Evolutionary conservation across 2,797 vertebrate species (phyloP).

Genomic region (Anguilla megastoma): DNA sequence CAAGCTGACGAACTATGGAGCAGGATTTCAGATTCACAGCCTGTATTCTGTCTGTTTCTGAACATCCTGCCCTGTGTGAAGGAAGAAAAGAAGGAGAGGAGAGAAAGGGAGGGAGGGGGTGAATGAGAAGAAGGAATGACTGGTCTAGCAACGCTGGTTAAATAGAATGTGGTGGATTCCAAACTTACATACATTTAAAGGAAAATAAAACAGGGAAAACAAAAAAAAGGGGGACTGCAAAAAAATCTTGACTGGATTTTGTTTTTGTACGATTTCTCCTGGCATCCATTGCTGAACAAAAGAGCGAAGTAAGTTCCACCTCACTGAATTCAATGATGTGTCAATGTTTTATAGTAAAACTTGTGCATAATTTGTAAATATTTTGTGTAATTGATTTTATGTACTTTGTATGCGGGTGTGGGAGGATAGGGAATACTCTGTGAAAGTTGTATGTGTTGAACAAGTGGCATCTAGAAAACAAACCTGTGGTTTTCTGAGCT

Average conservation of each 20-base stretch:
- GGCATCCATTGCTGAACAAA: neutral
- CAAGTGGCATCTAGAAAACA: neutral
- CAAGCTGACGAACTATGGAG: constrained; percentile 58
- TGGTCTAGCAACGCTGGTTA: constrained; percentile 8
- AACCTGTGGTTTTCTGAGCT: neutral
- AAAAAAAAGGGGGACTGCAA: constrained; percentile 7
- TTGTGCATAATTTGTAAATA: neutral
- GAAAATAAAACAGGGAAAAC: constrained; percentile 37
- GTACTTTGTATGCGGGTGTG: neutral
- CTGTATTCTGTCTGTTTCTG: constrained; percentile 46
- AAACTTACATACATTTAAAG: constrained; percentile 28
- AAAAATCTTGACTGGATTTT: neutral
- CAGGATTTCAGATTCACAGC: constrained; percentile 59
- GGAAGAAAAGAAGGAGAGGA: constrained; percentile 19
- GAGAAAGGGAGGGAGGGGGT: constrained; percentile 25
- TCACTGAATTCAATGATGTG: neutral
- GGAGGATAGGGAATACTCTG: neutral
- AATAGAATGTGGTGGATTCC: neutral
- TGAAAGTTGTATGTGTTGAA: neutral
- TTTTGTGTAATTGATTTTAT: neutral
- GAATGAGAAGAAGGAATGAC: constrained; percentile 31
- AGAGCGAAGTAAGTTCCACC: constrained; percentile 28
- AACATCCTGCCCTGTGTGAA: constrained; percentile 31
- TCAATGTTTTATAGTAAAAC: neutral
- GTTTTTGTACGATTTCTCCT: constrained; percentile 35